phyloP scores from a whole-genome alignment of 2,797 vertebrate species.

The Tinamus major region DNA sequence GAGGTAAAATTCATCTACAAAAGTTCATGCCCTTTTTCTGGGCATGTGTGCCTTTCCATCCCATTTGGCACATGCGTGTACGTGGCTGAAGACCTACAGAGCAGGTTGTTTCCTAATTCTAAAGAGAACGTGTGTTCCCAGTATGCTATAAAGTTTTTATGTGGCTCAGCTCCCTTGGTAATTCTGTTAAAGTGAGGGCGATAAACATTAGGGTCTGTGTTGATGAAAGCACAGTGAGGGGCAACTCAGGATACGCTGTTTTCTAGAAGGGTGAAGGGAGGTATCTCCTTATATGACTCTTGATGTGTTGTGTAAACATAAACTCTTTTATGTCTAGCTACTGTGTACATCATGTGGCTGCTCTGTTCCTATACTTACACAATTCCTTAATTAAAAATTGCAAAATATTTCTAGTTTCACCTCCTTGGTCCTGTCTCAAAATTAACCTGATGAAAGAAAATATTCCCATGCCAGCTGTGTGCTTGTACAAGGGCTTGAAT shows the following conservation, averaged over 20 bases:
- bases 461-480: not conserved
- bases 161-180: not conserved
- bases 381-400: conserved; percentile 59
- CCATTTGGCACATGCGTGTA: not conserved
- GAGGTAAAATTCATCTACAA: not conserved
- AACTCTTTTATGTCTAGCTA: conserved; percentile 11
- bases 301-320: conserved; percentile 27
- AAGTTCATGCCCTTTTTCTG: not conserved
- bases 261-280: not conserved
- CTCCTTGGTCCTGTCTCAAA: conserved; percentile 5
- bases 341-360: conserved; percentile 1
- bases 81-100: not conserved
- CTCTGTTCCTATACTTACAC: not conserved
- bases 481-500: not conserved
- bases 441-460: conserved; percentile 19
- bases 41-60: not conserved
- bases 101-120: not conserved
- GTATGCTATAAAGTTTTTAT: not conserved
- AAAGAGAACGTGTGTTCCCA: not conserved
- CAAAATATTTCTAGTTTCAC: conserved; percentile 34
- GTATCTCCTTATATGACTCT: not conserved
- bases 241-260: not conserved
- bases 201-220: not conserved
- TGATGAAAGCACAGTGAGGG: not conserved
- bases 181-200: not conserved